Evolutionary conservation across 2,113 vertebrate species (phyloP).

Genomic region (Galeopterus variegatus): DNA sequence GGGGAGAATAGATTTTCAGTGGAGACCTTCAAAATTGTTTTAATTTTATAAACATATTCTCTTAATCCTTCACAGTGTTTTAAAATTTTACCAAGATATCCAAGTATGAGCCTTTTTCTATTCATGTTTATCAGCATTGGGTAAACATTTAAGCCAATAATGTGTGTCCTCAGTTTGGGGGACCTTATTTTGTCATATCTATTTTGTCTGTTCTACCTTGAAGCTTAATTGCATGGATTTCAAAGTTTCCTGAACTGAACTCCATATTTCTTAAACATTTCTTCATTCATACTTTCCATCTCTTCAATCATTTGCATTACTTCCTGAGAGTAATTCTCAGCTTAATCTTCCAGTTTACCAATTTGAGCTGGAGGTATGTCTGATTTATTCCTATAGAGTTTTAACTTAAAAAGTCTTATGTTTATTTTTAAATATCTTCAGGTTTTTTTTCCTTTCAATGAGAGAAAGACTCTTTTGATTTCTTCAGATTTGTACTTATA

Average conservation of each 20-base stretch:
- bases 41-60: not conserved
- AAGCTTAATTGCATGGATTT: not conserved
- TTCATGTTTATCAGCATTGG: not conserved
- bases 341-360: not conserved
- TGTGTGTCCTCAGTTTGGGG: not conserved
- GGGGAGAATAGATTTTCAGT: slow-evolving; percentile 11
- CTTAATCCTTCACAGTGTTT: not conserved
- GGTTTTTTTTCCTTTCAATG: not conserved
- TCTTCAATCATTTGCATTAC: not conserved
- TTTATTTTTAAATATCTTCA: not conserved
- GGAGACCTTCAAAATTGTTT: slow-evolving; percentile 27
- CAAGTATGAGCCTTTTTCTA: not conserved
- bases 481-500: not conserved
- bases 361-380: not conserved
- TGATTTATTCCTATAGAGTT: not conserved
- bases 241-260: not conserved
- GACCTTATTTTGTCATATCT: slow-evolving; percentile 17
- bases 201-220: not conserved
- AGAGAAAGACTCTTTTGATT: not conserved
- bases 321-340: not conserved
- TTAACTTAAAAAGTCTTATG: not conserved
- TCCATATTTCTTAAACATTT: not conserved
- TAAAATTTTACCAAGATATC: slow-evolving; percentile 12
- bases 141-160: not conserved
- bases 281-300: not conserved